Evolutionary conservation across 2,888 invertebrate species (phyloP).

Genomic region (Parapristionchus giblindavisi): DNA sequence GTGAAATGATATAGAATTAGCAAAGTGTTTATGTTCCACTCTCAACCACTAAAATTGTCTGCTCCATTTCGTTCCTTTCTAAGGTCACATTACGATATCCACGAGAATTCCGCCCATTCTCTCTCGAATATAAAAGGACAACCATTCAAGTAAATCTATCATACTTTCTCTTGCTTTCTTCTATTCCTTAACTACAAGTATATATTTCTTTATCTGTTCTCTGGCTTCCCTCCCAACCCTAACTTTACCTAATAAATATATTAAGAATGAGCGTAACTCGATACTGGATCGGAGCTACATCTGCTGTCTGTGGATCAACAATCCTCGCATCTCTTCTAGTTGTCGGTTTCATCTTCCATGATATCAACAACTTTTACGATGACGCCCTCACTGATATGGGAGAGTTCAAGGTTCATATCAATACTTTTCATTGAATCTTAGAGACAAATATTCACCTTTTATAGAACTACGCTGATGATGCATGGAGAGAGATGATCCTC

Average conservation of each 20-base stretch:
- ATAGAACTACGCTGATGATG: slow-evolving; percentile 36
- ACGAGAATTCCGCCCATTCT: no score
- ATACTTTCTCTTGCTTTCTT: not conserved
- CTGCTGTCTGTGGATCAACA: slow-evolving; percentile 54
- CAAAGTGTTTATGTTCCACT: no score
- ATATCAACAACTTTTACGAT: slow-evolving; percentile 61
- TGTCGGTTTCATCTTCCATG: slow-evolving; percentile 59
- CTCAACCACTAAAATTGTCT: no score
- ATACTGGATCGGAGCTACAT: slow-evolving; percentile 52
- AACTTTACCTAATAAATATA: not conserved
- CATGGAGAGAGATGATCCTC: slow-evolving; percentile 38
- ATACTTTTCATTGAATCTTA: not conserved
- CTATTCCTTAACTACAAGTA: not conserved
- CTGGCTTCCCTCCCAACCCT: not conserved
- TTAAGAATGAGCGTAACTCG: slow-evolving; percentile 19
- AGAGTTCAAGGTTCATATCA: slow-evolving; percentile 53
- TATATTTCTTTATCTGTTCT: not conserved
- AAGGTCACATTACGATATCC: no score
- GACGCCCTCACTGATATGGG: slow-evolving; percentile 59
- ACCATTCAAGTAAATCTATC: not conserved
- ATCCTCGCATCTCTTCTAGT: slow-evolving; percentile 56
- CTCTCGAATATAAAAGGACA: slow-evolving; percentile 29
- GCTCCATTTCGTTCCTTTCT: no score
- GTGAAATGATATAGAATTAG: no score
- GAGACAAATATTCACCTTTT: not conserved